phyloP scores from a whole-genome alignment of 1,140 invertebrate species.

The Pseudoatta argentina region DNA sequence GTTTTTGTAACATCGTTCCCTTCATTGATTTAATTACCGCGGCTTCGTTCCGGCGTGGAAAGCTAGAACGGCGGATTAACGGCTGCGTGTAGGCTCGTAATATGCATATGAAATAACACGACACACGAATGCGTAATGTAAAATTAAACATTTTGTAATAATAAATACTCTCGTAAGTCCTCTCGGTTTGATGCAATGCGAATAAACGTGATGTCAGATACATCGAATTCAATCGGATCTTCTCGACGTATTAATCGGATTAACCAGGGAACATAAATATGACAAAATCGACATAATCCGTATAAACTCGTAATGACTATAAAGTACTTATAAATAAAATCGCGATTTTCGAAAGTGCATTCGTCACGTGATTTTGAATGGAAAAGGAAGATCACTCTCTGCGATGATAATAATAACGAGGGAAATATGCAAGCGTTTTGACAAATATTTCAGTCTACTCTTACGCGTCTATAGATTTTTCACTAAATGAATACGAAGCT shows the following conservation, averaged over 20 bases:
- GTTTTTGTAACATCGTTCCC: constrained; percentile 27
- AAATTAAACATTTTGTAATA: constrained; percentile 32
- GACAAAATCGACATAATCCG: background rate
- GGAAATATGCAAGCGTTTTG: background rate
- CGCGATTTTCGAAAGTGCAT: background rate
- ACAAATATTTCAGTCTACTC: constrained; percentile 10
- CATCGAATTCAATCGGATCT: constrained; percentile 19
- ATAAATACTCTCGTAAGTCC: constrained; percentile 20
- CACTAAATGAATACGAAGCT: background rate
- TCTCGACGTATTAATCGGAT: constrained; percentile 15
- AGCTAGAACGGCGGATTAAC: constrained; percentile 25
- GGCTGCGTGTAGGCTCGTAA: constrained; percentile 8
- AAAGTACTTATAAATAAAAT: background rate
- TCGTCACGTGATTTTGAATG: background rate
- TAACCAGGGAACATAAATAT: constrained; percentile 1
- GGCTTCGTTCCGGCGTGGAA: constrained; percentile 16
- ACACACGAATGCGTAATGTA: background rate
- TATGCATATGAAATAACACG: constrained; percentile 26
- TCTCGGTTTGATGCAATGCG: background rate
- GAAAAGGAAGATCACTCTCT: background rate
- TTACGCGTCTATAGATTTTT: background rate
- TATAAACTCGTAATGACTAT: constrained; percentile 15
- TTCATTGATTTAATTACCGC: constrained; percentile 45
- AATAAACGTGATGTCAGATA: constrained; percentile 31
- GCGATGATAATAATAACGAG: background rate